These are phyloP conservation scores for Gnathonemus echidnorhynchus DNA, from an alignment of 2,113 vertebrate species.

Conservation along the genomic window DNA sequence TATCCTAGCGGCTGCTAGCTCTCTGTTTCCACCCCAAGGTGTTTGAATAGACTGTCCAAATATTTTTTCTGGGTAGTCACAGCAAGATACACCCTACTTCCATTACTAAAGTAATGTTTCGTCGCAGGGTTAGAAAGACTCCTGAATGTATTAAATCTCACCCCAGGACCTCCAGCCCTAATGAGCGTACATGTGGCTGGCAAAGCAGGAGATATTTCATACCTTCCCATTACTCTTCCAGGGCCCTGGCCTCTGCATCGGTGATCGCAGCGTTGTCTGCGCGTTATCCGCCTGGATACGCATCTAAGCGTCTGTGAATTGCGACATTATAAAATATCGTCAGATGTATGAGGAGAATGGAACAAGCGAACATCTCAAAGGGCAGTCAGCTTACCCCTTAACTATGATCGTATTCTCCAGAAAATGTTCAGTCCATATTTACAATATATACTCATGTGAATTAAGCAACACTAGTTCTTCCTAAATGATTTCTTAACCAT, in stretches of 20 bases:
- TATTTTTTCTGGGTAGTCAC: conserved; percentile 67
- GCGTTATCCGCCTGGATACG: conserved; percentile 52
- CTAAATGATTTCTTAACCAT: neutral
- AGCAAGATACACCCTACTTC: conserved; percentile 23
- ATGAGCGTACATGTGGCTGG: conserved; percentile 50
- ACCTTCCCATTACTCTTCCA: conserved; percentile 57
- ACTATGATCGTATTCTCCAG: neutral
- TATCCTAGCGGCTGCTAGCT: conserved; percentile 73
- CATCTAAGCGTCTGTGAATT: conserved; percentile 50
- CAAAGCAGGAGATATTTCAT: conserved; percentile 42
- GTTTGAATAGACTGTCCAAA: conserved; percentile 75
- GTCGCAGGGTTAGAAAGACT: conserved; percentile 33
- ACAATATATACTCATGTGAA: neutral
- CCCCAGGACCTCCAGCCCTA: conserved; percentile 50
- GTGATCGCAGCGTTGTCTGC: conserved; percentile 40
- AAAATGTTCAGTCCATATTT: neutral
- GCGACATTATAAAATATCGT: conserved; percentile 48
- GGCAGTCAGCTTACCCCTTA: neutral
- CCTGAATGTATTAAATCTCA: conserved; percentile 48
- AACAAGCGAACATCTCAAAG: neutral
- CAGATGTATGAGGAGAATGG: neutral
- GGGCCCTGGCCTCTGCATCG: conserved; percentile 44
- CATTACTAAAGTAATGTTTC: conserved; percentile 44
- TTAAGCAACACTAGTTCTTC: neutral
- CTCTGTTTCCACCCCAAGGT: conserved; percentile 59